Evolutionary conservation across 2,113 vertebrate genomes (phyloP).

Genomic region (Eira barbara): DNA sequence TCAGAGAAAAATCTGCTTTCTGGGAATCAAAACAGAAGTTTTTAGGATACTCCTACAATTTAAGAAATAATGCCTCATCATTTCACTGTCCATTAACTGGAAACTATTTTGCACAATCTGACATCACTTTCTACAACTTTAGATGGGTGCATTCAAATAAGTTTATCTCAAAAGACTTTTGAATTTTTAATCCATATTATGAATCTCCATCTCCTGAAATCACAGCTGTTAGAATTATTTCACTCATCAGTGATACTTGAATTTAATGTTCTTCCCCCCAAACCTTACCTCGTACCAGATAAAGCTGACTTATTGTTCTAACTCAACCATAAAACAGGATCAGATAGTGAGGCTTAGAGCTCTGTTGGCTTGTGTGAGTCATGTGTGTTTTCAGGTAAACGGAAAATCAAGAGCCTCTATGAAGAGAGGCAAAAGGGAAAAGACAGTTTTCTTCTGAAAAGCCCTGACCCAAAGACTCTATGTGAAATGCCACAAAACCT

Average conservation of each 20-base stretch:
- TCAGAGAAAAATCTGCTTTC: not conserved
- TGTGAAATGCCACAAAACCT: slow-evolving; percentile 16
- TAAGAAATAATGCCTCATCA: not conserved
- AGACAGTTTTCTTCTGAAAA: not conserved
- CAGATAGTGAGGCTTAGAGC: not conserved
- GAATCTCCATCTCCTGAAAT: slow-evolving; percentile 17
- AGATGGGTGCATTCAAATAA: not conserved
- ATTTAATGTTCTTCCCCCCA: not conserved
- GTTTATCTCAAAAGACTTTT: not conserved
- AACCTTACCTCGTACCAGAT: not conserved
- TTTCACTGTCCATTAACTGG: not conserved
- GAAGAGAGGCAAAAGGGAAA: not conserved
- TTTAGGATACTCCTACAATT: not conserved
- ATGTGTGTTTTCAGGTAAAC: not conserved
- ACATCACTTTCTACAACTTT: not conserved
- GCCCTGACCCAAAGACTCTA: not conserved
- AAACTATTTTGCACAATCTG: not conserved
- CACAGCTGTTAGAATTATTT: not conserved
- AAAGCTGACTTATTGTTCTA: slow-evolving; percentile 1
- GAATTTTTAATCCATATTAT: slow-evolving; percentile 15
- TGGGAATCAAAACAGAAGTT: not conserved
- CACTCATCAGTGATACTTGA: not conserved
- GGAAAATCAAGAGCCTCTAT: slow-evolving; percentile 32
- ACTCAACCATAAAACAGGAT: not conserved
- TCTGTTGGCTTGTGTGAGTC: not conserved